Evolutionary conservation across 2,113 vertebrate genomes (phyloP), one percentile per base, ranked within the genome.

Genomic region (Trinectes maculatus): DNA sequence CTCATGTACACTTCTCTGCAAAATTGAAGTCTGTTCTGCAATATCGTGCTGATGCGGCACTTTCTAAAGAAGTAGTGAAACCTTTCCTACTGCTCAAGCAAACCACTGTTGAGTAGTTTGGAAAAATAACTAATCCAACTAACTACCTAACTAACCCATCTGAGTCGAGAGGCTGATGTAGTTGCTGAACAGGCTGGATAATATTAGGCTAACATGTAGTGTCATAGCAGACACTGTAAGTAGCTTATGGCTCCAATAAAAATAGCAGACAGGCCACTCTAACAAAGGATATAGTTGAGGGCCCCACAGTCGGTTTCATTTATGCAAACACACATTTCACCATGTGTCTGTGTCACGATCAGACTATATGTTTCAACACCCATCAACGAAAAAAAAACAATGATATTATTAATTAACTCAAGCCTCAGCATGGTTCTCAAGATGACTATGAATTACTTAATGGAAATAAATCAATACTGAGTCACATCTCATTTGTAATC

Each of bases 211-310:
- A 81, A 87, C 80, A 79, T 85, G 78, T 77, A 43, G 62, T 48
- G 57, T 65, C 78, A 80, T 54, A 59, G 68, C 71, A 71, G 61
- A 67, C 71, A 52, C 8, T 74, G 74, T 81, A 87, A 88, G 82
- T 58, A 87, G 84, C 82, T 88, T 87, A 89, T 73, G 56, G 65
- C 69, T 39, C 64, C 60, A 63, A 79, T 80, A 88, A 81, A 84
- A 87, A 86, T 76, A 88, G 86, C 75, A 57, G 58, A 69, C 68
- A 52, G 47, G 53, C 69, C 37, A 37, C 60, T 59, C 52, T 61
- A 58, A 81, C 80, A 82, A 78, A 79, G 64, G 68, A 76, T 60
- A 82, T 58, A 69, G 46, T 68, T 55, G 65, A 79, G 66, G 43
- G 66, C 29, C 65, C 34, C 53, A 57, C 56, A 75, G 74, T 84